Percentiles rank a stretch among this genome's conserved stretches.
phyloP scores from a whole-genome alignment of 2,113 vertebrate genomes.

The Lophura nycthemera region DNA sequence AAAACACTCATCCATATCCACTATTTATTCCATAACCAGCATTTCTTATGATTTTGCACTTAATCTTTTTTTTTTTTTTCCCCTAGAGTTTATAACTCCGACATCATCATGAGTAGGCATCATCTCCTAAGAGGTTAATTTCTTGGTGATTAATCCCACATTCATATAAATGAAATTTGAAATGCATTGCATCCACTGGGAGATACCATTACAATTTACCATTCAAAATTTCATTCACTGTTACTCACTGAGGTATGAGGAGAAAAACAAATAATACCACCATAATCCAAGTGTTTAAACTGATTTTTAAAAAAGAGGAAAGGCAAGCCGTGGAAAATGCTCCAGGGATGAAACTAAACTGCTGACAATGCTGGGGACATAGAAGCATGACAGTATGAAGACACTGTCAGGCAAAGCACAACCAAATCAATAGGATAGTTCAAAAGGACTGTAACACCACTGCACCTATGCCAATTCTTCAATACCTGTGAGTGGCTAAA shows the following conservation, averaged over 20 bases:
- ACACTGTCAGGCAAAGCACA: background rate
- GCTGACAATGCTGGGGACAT: background rate
- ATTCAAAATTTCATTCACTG: background rate
- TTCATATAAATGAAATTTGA: background rate
- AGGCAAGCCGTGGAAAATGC: background rate
- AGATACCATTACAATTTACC: background rate
- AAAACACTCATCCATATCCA: background rate
- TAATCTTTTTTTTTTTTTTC: background rate
- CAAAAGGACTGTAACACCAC: background rate
- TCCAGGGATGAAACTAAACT: background rate
- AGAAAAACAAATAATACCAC: background rate
- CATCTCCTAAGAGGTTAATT: background rate
- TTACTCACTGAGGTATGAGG: background rate
- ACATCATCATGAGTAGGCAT: background rate
- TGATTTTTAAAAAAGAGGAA: background rate
- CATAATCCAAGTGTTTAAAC: background rate
- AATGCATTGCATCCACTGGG: fast-evolving
- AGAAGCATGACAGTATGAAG: background rate
- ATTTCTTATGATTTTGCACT: background rate
- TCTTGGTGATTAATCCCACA: background rate
- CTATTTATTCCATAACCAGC: background rate
- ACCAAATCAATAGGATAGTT: fast-evolving
- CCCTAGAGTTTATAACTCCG: background rate
- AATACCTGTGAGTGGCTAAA: background rate
- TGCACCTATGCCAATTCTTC: background rate